Evolutionary conservation across 2,797 vertebrate genomes (phyloP), one percentile per base, ranked within the genome.

Genomic region (Benthosema pterotum): DNA sequence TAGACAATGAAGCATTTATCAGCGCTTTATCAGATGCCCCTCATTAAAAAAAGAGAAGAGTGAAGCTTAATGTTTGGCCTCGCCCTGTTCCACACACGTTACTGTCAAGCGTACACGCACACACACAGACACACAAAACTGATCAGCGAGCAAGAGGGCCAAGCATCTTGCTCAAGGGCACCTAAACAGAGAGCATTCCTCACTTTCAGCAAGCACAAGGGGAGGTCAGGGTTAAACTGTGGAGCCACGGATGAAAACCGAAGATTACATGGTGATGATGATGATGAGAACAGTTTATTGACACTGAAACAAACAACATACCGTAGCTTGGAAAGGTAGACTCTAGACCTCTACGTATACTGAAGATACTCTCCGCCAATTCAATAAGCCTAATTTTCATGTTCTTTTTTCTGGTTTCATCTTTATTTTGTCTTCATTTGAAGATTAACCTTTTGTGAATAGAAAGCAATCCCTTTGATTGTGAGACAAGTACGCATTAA

Each of bases 271-370:
- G 32, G 11, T 38, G 32, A 38, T 38, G 32, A 38, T 8, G 13
- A 52, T 28, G 28, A 49, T 59, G 45, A 25, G 13, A 32, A n/a
- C n/a, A n/a, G 52, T 42, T 63, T 54, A 32, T 18, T 47, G 13
- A 16, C 12, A 42, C 19, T 32, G 25, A 55, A 54, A 54, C 42
- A 63, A 54, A 18, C 22, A 47, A 11, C 9, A 32, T 32, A 32
- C 4, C 19, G 2, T 22, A 2, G 32, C 32, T 9, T n/a, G 22
- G 2, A 63, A 19, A 32, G 22, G 25, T 22, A 28, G 15, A 16
- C n/a, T 11, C 50, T 15, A 45, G 7, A 62, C 5, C 1, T 62
- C 12, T 46, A n/a, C 18, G 18, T 17, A 17, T 18, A 38, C 8
- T 38, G 32, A 8, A 38, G 32, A 38, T 38, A 38, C 32, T 9